A percentile compares a stretch with the other conserved stretches of the same genome.
Conservation (phyloP, 1,140 invertebrate genomes). For the Drosophila nigromelanica region DNA sequence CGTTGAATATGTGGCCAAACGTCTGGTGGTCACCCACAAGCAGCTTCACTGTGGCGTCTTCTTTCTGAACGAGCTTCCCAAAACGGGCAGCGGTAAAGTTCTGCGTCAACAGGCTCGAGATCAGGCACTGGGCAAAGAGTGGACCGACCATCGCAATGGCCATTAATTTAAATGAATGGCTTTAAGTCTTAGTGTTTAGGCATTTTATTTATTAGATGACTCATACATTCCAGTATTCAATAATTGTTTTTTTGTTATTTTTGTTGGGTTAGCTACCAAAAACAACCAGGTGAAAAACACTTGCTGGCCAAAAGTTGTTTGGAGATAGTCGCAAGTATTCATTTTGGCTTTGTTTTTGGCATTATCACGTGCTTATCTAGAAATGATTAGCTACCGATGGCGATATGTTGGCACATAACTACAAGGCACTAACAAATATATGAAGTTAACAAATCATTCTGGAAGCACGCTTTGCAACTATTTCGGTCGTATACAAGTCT, state of each 20-base stretch:
- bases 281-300: slow-evolving; percentile 4
- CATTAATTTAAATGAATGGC: slow-evolving; percentile 43
- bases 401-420: slow-evolving; percentile 14
- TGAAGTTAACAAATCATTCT: not conserved
- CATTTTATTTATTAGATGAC: slow-evolving; percentile 35
- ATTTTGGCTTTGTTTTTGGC: slow-evolving; percentile 24
- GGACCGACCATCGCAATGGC: slow-evolving; percentile 68
- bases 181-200: slow-evolving; percentile 31
- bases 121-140: slow-evolving; percentile 75
- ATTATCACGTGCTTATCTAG: slow-evolving; percentile 44
- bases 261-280: not conserved
- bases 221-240: slow-evolving; percentile 41
- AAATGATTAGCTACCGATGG: slow-evolving; percentile 26
- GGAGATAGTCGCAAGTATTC: slow-evolving; percentile 26
- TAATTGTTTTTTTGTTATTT: slow-evolving; percentile 6
- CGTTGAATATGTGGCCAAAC: slow-evolving; percentile 76
- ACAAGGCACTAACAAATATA: not conserved
- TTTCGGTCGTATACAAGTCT: too few relatives aligned
- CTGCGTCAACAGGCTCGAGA: slow-evolving; percentile 72
- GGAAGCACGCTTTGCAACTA: not conserved
- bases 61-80: slow-evolving; percentile 85
- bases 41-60: slow-evolving; percentile 84
- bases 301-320: slow-evolving; percentile 13
- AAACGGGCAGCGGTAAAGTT: slow-evolving; percentile 85
- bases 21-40: slow-evolving; percentile 76